Base-by-base conservation (phyloP, 1,140 invertebrate species). In the Caenorhabditis latens region DNA sequence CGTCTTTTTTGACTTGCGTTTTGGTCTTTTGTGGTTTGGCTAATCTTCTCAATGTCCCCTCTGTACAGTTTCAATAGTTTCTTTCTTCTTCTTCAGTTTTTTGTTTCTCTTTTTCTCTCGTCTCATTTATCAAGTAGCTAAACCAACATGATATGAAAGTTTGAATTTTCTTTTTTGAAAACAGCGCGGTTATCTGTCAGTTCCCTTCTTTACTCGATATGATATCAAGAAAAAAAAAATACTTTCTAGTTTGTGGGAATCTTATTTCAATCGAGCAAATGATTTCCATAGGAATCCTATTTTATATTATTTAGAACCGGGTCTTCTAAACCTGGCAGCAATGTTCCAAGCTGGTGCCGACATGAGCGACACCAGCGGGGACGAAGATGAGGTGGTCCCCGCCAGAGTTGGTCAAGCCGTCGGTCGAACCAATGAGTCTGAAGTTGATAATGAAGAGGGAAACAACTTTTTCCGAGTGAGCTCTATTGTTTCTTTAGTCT, bases 1-100 rank as follows among this genome's bases (percentile, higher is more conserved):
- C 19, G 8, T 63, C 11, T 21, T 24, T 71, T 43, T 71, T 42
- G 6, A 32, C 19, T 75, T 53, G n/a, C 46, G 71, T 79, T 79
- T 79, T 79, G 46, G 71, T 79, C 71, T 79, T 79, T 79, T 79
- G 71, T 50, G 71, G 71, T 79, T 79, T 79, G 71, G 71, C 71
- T 79, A 50, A 79, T 50, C 71, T 50, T 53, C 6, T 42, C 53
- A 48, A 43, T 79, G 71, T 79, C n/a, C 71, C 24, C 14, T 53
- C n/a, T 50, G 46, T 50, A 79, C 46, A 5, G 21, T 79, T 79
- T 53, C 46, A 79, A 79, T 5, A 9, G 71, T 79, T 79, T 79
- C 71, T 50, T 79, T 79, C 71, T 50, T 79, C 21, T 79, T 50
- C 14, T 53, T 63, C 8, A 58, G 57, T 16, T 21, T 63, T 63